A percentile compares a stretch with the other conserved stretches of the same genome.
Conservation (phyloP, 2,797 vertebrate species). For the Mormyrops attenuatus region DNA sequence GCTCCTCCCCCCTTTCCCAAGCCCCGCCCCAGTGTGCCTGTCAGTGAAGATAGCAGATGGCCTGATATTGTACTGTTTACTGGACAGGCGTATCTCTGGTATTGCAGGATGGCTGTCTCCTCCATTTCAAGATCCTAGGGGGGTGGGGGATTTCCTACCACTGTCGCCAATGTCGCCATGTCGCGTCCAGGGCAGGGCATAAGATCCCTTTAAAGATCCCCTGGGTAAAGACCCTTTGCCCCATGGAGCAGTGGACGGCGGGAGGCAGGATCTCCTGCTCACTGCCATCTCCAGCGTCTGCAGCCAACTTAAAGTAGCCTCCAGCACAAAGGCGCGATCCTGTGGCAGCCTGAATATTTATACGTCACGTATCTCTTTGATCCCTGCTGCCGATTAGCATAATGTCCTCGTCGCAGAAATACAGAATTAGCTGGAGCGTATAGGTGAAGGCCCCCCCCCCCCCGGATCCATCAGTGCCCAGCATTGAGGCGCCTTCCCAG, state of each 20-base stretch:
- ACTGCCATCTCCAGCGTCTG: conserved; percentile 48
- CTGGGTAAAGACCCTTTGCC: background rate
- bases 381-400: conserved; percentile 49
- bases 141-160: background rate
- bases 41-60: background rate
- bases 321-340: conserved; percentile 5
- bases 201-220: too few species aligned
- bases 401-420: conserved; percentile 50
- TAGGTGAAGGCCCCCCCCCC: conserved; percentile 30
- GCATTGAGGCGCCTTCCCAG: background rate
- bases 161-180: background rate
- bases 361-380: conserved; percentile 48
- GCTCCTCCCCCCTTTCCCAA: background rate
- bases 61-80: background rate
- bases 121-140: background rate
- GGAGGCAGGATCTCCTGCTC: conserved; percentile 37
- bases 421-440: conserved; percentile 37
- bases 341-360: conserved; percentile 51
- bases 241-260: background rate
- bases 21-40: background rate
- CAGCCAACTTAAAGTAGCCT: conserved; percentile 29
- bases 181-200: background rate
- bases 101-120: background rate
- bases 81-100: background rate
- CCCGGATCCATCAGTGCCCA: conserved; percentile 19